Percentiles rank a stretch among this genome's conserved stretches.
phyloP scores from a whole-genome alignment of 2,888 invertebrate species.

The Myopa testacea region DNA sequence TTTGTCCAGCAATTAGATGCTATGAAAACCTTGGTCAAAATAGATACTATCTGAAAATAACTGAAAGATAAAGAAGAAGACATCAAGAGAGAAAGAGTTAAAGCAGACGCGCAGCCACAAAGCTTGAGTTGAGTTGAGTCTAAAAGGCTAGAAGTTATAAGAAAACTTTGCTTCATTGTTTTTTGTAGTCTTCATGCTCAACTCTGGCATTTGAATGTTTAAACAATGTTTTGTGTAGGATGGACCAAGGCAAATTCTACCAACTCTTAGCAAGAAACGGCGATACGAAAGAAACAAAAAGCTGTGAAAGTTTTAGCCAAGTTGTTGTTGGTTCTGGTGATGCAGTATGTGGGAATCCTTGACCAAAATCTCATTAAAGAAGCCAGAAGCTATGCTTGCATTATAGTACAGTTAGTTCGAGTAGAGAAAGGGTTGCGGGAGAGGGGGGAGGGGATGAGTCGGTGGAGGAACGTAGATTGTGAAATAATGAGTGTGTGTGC shows the following conservation, averaged over 20 bases:
- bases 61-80: neutral
- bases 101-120: constrained; percentile 5
- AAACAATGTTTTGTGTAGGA: constrained; percentile 29
- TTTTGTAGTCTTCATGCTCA: constrained; percentile 9
- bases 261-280: no score
- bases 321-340: neutral
- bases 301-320: constrained; percentile 15
- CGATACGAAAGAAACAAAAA: constrained; percentile 13
- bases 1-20: constrained; percentile 39
- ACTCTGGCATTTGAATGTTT: constrained; percentile 35
- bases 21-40: constrained; percentile 23
- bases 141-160: neutral
- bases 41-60: neutral
- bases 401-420: neutral
- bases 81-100: neutral
- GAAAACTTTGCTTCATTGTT: constrained; percentile 3
- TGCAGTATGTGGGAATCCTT: constrained; percentile 20
- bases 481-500: no score
- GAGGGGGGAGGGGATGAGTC: no score
- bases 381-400: constrained; percentile 23
- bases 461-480: no score
- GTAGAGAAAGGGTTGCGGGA: constrained; percentile 19
- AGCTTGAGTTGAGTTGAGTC: neutral
- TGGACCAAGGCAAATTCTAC: neutral
- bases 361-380: constrained; percentile 38